Base-by-base conservation (phyloP, 2,797 vertebrate genomes). In the Neomorphus geoffroyi region DNA sequence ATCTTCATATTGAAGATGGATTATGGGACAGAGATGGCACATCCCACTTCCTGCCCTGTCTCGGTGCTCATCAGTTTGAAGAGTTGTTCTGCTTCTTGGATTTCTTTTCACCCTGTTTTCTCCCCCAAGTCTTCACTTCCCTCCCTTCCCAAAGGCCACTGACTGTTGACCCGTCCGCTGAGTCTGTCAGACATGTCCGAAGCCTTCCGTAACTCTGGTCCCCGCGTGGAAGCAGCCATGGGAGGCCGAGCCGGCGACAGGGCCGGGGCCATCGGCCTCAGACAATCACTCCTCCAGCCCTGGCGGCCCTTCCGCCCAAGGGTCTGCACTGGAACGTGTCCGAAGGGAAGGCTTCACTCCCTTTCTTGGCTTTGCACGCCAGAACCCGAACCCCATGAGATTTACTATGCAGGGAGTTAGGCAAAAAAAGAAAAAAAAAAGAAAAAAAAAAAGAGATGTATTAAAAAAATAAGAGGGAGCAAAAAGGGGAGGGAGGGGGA, bases 1-100 rank as follows among this genome's bases (percentile, higher is more conserved):
- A 82, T 98, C 98, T 98, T 98, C 98, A 98, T 98, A 98, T 98
- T 98, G 98, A 98, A 98, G 98, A 97, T 95, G 97, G 96, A 97
- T 98, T 98, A 98, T 96, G 88, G 90, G 97, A 97, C 92, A 96
- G 95, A 93, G 90, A 93, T 79, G 87, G 83, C 94, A 88, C 94
- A 87, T 88, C 94, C 92, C 72, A 85, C 93, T 96, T 96, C 95
- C 91, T 41, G 39, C 91, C 91, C 87, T 85, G 86, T 94, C 92
- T 88, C 69, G 71, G 94, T 86, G 93, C 95, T 93, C 58, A 85
- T 94, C 85, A 18, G 86, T 92, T 92, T 95, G 92, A 96, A 96
- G 94, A 95, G 89, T 92, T 88, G 92, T 95, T 96, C 97, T 81
- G 90, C 94, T 94, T 94, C 96, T 94, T 96, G 93, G 93, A 95